These are phyloP conservation scores for Patella caerulea DNA, from an alignment of 2,888 invertebrate species.

Conservation along the genomic window DNA sequence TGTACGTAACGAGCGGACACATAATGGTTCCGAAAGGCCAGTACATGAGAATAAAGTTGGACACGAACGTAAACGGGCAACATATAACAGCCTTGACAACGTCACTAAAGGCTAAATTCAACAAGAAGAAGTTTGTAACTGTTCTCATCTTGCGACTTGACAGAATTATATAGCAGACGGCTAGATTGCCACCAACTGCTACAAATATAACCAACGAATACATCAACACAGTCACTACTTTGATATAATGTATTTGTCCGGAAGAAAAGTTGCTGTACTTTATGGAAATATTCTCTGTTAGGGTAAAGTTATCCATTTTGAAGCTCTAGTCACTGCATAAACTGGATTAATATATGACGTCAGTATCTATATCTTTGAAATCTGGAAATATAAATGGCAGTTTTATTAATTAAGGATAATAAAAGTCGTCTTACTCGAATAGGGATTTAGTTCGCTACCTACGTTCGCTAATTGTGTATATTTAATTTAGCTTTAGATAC, in stretches of 20 bases:
- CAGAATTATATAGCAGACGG: constrained; percentile 88
- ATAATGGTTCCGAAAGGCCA: constrained; percentile 91
- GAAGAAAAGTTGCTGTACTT: not conserved
- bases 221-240: constrained; percentile 69
- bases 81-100: constrained; percentile 72
- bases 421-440: too few species aligned
- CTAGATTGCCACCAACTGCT: constrained; percentile 73
- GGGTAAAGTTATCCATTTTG: not conserved
- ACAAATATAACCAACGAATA: constrained; percentile 72
- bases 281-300: not conserved
- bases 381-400: too few species aligned
- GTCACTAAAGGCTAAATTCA: constrained; percentile 72
- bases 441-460: too few species aligned
- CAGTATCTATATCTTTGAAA: too few species aligned
- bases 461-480: too few species aligned
- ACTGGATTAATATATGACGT: not conserved
- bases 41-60: constrained; percentile 83
- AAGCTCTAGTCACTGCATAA: not conserved
- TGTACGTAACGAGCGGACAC: constrained; percentile 87
- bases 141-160: constrained; percentile 89
- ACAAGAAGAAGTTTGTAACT: constrained; percentile 83
- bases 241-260: constrained; percentile 42
- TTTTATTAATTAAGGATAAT: too few species aligned
- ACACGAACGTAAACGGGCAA: constrained; percentile 77
- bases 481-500: too few species aligned